phyloP scores from a whole-genome alignment of 1,140 invertebrate species.

The Trichonephila clavipes region DNA sequence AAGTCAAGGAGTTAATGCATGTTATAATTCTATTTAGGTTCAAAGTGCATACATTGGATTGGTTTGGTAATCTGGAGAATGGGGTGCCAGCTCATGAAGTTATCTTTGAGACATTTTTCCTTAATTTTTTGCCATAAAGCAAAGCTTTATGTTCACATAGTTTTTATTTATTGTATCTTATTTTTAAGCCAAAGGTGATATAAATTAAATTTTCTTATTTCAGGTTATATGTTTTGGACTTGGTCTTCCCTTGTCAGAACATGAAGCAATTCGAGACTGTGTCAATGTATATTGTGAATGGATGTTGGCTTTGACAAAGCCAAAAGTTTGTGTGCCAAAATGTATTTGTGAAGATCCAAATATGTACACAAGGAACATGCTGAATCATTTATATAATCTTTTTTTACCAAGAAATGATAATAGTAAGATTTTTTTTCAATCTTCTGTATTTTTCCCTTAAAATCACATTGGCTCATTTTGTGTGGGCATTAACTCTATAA shows the following conservation, averaged over 20 bases:
- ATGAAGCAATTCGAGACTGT: constrained; percentile 96
- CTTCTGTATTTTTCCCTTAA: neutral
- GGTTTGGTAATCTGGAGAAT: too few species aligned
- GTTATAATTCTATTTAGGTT: too few species aligned
- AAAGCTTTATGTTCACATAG: too few species aligned
- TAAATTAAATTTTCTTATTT: constrained; percentile 27
- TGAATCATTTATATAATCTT: constrained; percentile 95
- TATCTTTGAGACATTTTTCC: too few species aligned
- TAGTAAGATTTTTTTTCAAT: constrained; percentile 84
- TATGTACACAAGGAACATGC: constrained; percentile 93
- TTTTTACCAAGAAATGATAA: constrained; percentile 96
- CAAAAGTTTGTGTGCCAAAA: constrained; percentile 87
- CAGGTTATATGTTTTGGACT: constrained; percentile 95
- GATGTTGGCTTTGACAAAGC: constrained; percentile 92
- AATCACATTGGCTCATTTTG: neutral
- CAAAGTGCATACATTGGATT: too few species aligned
- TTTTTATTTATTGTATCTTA: too few species aligned
- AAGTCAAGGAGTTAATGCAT: too few species aligned
- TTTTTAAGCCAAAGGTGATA: too few species aligned
- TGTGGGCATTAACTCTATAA: neutral
- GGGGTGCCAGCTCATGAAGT: too few species aligned
- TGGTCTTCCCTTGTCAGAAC: constrained; percentile 92
- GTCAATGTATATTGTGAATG: constrained; percentile 98
- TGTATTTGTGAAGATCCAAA: constrained; percentile 94
- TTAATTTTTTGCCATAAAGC: too few species aligned